phyloP scores from a whole-genome alignment of 1,140 invertebrate genomes.

The Octopus sinensis region DNA sequence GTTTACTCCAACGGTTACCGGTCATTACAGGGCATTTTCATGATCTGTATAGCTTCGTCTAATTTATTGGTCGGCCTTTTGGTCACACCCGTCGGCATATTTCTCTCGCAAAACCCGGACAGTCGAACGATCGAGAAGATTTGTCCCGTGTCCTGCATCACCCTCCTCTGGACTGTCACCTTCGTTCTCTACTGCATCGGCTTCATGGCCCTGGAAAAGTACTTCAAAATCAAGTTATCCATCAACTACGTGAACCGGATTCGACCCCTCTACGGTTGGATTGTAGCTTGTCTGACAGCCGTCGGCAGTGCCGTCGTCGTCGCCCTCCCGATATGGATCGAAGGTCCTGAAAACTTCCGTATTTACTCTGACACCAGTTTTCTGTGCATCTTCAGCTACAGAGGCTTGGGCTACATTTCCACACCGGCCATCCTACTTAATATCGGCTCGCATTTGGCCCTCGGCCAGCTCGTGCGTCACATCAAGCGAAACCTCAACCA shows the following conservation, averaged over 20 bases:
- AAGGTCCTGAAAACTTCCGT: too few relatives aligned
- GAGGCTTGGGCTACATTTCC: neutral
- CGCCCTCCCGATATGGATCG: neutral
- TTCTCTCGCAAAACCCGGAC: neutral
- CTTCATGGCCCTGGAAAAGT: conserved; percentile 4
- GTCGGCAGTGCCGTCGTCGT: neutral
- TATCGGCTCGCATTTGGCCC: neutral
- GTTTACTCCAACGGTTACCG: neutral
- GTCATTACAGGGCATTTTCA: conserved; percentile 2
- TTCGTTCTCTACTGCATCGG: conserved; percentile 13
- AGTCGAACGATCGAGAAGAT: neutral
- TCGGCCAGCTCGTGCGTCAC: neutral
- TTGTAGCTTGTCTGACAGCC: neutral
- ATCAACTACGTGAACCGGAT: neutral
- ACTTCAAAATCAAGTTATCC: neutral
- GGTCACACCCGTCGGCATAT: neutral
- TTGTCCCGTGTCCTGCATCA: neutral
- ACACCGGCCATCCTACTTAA: neutral
- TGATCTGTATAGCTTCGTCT: conserved; percentile 9
- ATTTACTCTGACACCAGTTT: neutral
- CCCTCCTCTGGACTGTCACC: neutral
- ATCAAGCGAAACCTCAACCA: neutral
- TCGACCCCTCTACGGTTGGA: neutral
- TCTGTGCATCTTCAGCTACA: neutral
- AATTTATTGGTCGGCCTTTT: neutral